Evolutionary conservation across 2,113 vertebrate genomes (phyloP).

Genomic region (Steatornis caripensis): DNA sequence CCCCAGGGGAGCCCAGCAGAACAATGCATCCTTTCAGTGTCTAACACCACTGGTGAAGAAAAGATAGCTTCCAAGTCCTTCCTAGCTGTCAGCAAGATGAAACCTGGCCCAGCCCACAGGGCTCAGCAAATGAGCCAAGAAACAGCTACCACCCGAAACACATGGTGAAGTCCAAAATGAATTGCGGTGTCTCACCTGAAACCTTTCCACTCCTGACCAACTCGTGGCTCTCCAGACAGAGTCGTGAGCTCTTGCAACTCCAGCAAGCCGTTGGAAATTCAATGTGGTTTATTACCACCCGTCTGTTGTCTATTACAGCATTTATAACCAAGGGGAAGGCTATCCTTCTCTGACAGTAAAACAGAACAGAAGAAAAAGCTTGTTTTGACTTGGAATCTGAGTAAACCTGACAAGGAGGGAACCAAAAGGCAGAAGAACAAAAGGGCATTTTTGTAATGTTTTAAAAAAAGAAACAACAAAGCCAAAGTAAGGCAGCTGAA

Average conservation of each 20-base stretch:
- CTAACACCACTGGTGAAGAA: background rate
- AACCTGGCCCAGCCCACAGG: accelerated
- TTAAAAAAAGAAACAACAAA: background rate
- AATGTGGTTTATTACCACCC: background rate
- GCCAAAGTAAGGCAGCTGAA: background rate
- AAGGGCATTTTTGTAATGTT: background rate
- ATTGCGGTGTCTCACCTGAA: background rate
- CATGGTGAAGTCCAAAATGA: background rate
- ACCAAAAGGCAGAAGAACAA: background rate
- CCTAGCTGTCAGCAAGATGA: background rate
- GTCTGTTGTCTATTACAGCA: background rate
- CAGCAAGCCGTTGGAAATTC: background rate
- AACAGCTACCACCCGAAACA: background rate
- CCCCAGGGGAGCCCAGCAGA: background rate
- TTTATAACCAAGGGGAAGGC: background rate
- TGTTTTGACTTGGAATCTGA: slow-evolving; percentile 9
- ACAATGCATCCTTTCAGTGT: background rate
- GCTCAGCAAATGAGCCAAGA: background rate
- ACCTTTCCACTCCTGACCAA: background rate
- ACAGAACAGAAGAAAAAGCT: background rate
- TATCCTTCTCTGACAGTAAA: background rate
- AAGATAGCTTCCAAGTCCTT: background rate
- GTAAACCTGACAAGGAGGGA: slow-evolving; percentile 1
- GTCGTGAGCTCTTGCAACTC: background rate
- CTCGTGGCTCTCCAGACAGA: background rate